These are phyloP conservation scores for Enteromius trimaculatus DNA, from an alignment of 2,797 vertebrate species.

Conservation along the genomic window DNA sequence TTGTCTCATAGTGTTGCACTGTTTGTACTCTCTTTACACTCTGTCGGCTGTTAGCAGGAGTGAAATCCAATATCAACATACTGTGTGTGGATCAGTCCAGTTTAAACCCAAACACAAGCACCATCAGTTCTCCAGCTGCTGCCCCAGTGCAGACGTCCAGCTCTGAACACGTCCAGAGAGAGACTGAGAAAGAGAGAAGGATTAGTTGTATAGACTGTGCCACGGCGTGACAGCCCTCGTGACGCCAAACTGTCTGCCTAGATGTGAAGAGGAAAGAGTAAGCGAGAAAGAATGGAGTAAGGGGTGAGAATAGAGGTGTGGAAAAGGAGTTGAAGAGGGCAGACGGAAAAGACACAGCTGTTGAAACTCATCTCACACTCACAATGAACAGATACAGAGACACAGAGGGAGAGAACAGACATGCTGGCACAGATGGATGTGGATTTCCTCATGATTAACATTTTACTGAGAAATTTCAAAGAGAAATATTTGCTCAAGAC, in stretches of 20 bases:
- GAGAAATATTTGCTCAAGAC: not conserved
- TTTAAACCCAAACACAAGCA: slow-evolving; percentile 40
- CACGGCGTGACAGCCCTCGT: slow-evolving; percentile 26
- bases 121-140: slow-evolving; percentile 40
- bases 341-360: slow-evolving; percentile 44
- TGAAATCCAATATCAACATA: slow-evolving; percentile 39
- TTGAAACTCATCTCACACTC: slow-evolving; percentile 35
- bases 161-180: slow-evolving; percentile 14
- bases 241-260: slow-evolving; percentile 39
- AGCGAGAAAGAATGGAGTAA: slow-evolving; percentile 18
- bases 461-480: not conserved
- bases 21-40: slow-evolving; percentile 27
- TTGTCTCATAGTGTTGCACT: not conserved
- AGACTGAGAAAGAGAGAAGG: slow-evolving; percentile 18
- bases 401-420: slow-evolving; percentile 34
- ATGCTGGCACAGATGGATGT: slow-evolving; percentile 43
- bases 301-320: slow-evolving; percentile 47
- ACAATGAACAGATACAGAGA: slow-evolving; percentile 20
- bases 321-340: slow-evolving; percentile 23
- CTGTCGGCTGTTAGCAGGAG: not conserved
- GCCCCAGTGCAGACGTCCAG: slow-evolving; percentile 17
- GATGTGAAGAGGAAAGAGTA: slow-evolving; percentile 31
- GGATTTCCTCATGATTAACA: slow-evolving; percentile 1
- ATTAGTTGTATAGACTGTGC: slow-evolving; percentile 30
- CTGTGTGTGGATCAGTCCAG: slow-evolving; percentile 16